phyloP scores from a whole-genome alignment of 2,888 invertebrate species.

The Cacoxenus indagator region DNA sequence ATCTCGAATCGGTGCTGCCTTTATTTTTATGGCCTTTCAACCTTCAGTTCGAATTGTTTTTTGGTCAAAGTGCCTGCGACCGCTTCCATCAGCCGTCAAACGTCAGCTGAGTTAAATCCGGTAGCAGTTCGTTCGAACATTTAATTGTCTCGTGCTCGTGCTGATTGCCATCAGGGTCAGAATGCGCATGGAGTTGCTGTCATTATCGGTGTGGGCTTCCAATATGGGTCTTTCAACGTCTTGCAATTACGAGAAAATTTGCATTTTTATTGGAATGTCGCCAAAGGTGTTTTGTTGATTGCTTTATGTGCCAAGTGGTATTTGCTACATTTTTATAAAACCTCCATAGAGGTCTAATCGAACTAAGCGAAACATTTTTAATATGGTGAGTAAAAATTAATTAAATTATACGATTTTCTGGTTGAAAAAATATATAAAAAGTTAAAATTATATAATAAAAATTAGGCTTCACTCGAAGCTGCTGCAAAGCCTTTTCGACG shows the following conservation, averaged over 20 bases:
- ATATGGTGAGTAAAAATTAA: no score
- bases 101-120: constrained; percentile 26
- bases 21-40: constrained; percentile 39
- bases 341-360: no score
- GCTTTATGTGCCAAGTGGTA: not conserved
- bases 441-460: no score
- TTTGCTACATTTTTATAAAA: not conserved
- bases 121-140: constrained; percentile 37
- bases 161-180: constrained; percentile 1
- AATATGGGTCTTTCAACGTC: not conserved
- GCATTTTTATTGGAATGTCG: not conserved
- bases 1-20: constrained; percentile 46
- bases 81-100: not conserved
- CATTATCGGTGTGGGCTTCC: not conserved
- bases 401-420: no score
- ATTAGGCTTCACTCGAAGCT: no score
- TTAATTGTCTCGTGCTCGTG: constrained; percentile 26
- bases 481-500: no score
- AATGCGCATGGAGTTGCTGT: not conserved
- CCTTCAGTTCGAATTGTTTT: constrained; percentile 16
- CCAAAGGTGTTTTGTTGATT: not conserved
- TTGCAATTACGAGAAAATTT: not conserved
- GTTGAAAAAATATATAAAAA: no score
- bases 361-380: no score
- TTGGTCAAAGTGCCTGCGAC: not conserved